Conservation (phyloP, 2,797 vertebrate genomes). For the Tadarida brasiliensis region DNA sequence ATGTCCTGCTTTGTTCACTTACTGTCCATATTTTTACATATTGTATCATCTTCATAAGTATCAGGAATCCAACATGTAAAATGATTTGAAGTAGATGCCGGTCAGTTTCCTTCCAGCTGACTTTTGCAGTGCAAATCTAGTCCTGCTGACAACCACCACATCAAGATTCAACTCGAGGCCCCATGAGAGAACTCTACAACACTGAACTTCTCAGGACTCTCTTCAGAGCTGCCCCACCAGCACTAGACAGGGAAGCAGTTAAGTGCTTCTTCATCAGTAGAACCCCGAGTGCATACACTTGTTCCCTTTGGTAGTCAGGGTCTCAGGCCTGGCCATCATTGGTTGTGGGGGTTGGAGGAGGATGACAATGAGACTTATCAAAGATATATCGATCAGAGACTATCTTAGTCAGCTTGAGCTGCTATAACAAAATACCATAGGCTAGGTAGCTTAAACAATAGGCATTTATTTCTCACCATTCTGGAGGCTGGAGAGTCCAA, state of each 20-base stretch:
- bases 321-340: not conserved
- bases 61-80: not conserved
- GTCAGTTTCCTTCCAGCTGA: not conserved
- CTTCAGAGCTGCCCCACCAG: not conserved
- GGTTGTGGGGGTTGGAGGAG: accelerated
- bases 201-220: not conserved
- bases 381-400: not conserved
- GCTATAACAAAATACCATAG: not conserved
- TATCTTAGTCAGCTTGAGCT: not conserved
- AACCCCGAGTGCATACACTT: not conserved
- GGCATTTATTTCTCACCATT: not conserved
- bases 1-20: not conserved
- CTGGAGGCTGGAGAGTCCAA: not conserved
- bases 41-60: not conserved
- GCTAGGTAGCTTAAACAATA: not conserved
- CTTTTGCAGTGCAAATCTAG: not conserved
- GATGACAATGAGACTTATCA: not conserved
- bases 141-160: not conserved
- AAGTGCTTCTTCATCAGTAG: not conserved
- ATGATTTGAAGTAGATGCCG: not conserved
- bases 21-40: not conserved
- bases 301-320: not conserved
- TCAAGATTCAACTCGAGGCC: not conserved
- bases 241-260: not conserved
- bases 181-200: not conserved